phyloP scores from a whole-genome alignment of 2,888 invertebrate genomes.

The Germaria angustata region DNA sequence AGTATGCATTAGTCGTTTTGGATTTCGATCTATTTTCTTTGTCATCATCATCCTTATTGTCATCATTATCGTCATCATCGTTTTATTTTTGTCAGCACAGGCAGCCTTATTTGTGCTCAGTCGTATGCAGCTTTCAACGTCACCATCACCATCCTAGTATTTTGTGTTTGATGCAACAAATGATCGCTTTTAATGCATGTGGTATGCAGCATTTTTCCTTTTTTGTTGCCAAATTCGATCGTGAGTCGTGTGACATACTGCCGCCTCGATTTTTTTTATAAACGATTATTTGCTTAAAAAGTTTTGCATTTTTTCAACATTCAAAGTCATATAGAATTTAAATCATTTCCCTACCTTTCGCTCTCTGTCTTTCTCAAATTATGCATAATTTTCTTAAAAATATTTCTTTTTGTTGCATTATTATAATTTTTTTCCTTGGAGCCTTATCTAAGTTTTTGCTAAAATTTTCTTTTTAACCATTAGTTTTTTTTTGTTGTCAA shows the following conservation, averaged over 20 bases:
- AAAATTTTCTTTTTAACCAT: conserved; percentile 51
- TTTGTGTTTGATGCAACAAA: neutral
- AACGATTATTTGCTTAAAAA: conserved; percentile 44
- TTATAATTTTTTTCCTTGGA: neutral
- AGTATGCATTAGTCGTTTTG: conserved; percentile 69
- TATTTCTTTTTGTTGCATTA: neutral
- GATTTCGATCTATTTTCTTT: conserved; percentile 54
- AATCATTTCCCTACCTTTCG: neutral
- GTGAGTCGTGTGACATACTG: conserved; percentile 72
- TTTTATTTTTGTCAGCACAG: neutral
- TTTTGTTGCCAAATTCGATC: conserved; percentile 67
- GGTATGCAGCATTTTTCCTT: conserved; percentile 27
- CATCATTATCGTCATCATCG: conserved; percentile 36
- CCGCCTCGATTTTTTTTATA: conserved; percentile 63
- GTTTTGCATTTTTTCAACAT: neutral
- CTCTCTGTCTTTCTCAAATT: conserved; percentile 48
- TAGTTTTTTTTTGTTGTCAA: conserved; percentile 11
- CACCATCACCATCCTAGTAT: too few relatives aligned
- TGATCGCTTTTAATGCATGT: conserved; percentile 9
- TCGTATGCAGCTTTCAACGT: conserved; percentile 20
- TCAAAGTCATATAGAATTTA: conserved; percentile 17
- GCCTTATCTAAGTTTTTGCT: conserved; percentile 26
- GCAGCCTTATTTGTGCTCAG: neutral
- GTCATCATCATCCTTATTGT: conserved; percentile 47
- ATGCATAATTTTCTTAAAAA: conserved; percentile 47